Evolutionary conservation across 1,140 invertebrate species (phyloP).

Genomic region (Diplogasteroides magnus): DNA sequence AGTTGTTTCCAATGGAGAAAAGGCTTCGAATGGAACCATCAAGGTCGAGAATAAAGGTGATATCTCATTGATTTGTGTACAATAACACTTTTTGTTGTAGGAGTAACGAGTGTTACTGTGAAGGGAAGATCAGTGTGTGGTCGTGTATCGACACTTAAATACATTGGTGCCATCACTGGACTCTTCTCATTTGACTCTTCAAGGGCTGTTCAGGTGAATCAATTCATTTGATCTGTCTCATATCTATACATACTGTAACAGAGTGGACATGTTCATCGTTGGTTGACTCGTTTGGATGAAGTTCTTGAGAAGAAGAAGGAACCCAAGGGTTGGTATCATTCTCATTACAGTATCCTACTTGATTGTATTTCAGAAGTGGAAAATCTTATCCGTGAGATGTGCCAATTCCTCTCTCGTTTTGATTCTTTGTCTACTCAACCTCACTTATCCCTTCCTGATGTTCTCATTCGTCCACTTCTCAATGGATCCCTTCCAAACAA

Average conservation of each 20-base stretch:
- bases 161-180: constrained; percentile 12
- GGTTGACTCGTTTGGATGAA: background rate
- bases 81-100: background rate
- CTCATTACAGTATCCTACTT: constrained; percentile 11
- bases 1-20: constrained; percentile 1
- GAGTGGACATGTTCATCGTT: background rate
- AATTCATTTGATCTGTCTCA: background rate
- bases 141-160: constrained; percentile 13
- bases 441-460: constrained; percentile 17
- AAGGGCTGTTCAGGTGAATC: background rate
- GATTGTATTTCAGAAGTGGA: background rate
- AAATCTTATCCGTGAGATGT: constrained; percentile 5
- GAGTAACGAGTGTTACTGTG: background rate
- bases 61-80: background rate
- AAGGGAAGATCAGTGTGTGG: background rate
- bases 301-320: background rate
- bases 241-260: background rate
- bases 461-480: constrained; percentile 10
- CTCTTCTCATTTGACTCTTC: constrained; percentile 18
- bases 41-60: background rate
- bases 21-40: constrained; percentile 10
- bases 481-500: constrained; percentile 9
- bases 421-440: constrained; percentile 21
- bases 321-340: background rate
- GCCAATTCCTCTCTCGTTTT: constrained; percentile 26